Evolutionary conservation across 2,797 vertebrate species (phyloP).

Genomic region (Poeciliopsis presidionis): DNA sequence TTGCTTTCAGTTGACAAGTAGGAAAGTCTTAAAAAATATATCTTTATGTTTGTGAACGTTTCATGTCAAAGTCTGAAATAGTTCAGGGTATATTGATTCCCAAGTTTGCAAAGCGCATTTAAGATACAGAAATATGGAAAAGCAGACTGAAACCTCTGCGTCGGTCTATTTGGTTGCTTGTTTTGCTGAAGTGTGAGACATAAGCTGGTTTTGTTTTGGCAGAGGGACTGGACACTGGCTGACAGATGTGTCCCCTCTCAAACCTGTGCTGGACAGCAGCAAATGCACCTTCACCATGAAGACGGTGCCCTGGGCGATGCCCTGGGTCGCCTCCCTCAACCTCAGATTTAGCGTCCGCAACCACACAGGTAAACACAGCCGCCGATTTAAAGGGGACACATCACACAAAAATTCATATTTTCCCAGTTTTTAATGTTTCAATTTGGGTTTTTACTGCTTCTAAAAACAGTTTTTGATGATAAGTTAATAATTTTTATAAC

Average conservation of each 20-base stretch:
- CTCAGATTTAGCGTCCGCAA: constrained; percentile 77
- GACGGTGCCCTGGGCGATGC: constrained; percentile 82
- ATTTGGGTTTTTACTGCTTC: too few relatives aligned
- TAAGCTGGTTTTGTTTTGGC: constrained; percentile 14
- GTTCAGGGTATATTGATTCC: not conserved
- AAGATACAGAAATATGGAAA: not conserved
- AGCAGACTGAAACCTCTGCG: not conserved
- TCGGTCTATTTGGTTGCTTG: not conserved
- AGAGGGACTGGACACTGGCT: constrained; percentile 83
- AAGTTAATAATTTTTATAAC: too few relatives aligned
- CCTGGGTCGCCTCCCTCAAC: constrained; percentile 80
- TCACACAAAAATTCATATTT: too few relatives aligned
- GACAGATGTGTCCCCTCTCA: constrained; percentile 80
- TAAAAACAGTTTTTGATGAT: too few relatives aligned
- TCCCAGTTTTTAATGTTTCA: too few relatives aligned
- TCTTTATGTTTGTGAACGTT: not conserved
- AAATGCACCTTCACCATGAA: constrained; percentile 81
- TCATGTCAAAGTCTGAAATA: not conserved
- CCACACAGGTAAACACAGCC: constrained; percentile 44
- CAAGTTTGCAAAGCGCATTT: not conserved
- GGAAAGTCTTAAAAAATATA: not conserved
- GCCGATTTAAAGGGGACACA: not conserved
- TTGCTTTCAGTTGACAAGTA: not conserved
- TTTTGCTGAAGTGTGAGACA: not conserved
- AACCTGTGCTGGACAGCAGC: constrained; percentile 74